Conservation (phyloP, 2,113 vertebrate species). For the Gallinago paraguaiae region DNA sequence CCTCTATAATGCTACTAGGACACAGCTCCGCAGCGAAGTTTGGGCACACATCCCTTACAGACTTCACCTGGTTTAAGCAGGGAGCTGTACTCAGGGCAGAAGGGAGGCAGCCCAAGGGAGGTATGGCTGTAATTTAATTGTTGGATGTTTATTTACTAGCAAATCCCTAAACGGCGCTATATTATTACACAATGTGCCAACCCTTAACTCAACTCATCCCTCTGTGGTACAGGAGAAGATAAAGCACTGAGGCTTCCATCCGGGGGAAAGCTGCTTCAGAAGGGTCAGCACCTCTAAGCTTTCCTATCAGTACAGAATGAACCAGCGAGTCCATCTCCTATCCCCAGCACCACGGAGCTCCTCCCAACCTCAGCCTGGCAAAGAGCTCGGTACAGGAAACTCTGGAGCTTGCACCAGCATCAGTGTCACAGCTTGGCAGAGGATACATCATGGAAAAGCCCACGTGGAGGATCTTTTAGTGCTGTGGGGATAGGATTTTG, state of each 20-base stretch:
- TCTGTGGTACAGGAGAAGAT: background rate
- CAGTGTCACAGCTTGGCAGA: background rate
- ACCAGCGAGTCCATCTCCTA: background rate
- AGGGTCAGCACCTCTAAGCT: background rate
- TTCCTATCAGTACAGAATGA: background rate
- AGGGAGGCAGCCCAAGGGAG: background rate
- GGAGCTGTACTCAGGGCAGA: background rate
- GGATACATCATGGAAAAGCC: background rate
- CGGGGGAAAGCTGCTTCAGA: background rate
- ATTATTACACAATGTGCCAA: background rate
- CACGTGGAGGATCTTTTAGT: background rate
- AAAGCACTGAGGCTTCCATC: background rate
- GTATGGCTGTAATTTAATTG: background rate
- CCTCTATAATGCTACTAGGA: background rate
- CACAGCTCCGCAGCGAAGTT: rapidly evolving
- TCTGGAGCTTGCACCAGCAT: background rate
- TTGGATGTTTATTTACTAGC: background rate
- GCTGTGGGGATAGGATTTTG: background rate
- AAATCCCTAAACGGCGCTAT: background rate
- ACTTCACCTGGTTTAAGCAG: background rate
- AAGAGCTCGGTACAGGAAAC: rapidly evolving
- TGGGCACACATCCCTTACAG: rapidly evolving
- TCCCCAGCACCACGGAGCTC: rapidly evolving
- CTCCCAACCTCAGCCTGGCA: rapidly evolving
- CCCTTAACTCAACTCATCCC: background rate